Evolutionary conservation across 2,888 invertebrate genomes (phyloP), one percentile per base, ranked within the genome.

Genomic region (Iphiclides podalirius): DNA sequence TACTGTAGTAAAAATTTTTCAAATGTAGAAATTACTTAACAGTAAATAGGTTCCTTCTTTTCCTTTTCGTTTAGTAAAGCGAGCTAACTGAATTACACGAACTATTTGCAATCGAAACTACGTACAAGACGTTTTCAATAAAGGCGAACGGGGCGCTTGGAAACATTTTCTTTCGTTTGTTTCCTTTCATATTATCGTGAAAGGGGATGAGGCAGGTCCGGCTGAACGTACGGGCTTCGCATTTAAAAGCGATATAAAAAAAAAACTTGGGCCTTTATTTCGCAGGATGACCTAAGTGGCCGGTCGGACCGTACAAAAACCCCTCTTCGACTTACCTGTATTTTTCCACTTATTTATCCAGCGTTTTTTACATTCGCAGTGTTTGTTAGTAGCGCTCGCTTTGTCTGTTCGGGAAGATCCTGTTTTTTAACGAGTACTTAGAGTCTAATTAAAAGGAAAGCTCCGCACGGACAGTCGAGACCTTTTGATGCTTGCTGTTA

Each of bases 291-390:
- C 87, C 88, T 85, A 87, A 88, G 88, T 88, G 88, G 87, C 86
- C 79, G 80, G 84, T 75, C 82, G 81, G 81, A 69, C 79, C 72
- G 79, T 78, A 87, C 85, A 87, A 85, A 84, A 85, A 80, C 73
- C 80, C 79, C 86, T 85, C 87, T 80, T 77, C 73, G 83, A 86
- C 84, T 84, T 86, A 88, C 88, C 88, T 88, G 88, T 88, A 85
- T 86, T 88, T 88, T 88, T 87, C 88, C 87, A 86, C 87, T 83
- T 87, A 86, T 87, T 88, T 87, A 86, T 84, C 83, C 85, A 74
- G 73, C 80, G 82, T 84, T 87, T 87, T 71, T 85, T 86, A 84
- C 83, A 82, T 87, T 83, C 73, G 74, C 82, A 78, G 75, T 80
- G 82, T 87, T 84, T 84, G 86, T 82, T 81, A 71, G 83, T 79